These are phyloP conservation scores for Eurosta solidaginis DNA, from an alignment of 1,140 invertebrate genomes.

Conservation along the genomic window DNA sequence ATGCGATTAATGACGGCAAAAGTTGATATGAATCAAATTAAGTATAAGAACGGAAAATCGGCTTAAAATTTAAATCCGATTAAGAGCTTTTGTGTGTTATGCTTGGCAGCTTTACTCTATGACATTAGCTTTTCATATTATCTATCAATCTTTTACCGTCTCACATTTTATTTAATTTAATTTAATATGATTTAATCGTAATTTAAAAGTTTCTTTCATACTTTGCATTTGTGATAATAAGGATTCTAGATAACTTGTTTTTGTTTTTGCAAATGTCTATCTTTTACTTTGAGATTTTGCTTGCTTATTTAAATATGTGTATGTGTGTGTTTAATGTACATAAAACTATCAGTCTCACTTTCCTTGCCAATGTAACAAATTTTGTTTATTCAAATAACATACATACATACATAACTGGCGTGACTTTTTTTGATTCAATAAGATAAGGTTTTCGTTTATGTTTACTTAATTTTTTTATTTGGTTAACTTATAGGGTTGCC, in stretches of 20 bases:
- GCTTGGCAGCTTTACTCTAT: not conserved
- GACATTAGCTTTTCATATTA: not conserved
- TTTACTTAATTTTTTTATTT: not conserved
- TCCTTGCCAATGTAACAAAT: constrained; percentile 48
- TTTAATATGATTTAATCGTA: not conserved
- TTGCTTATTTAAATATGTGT: constrained; percentile 44
- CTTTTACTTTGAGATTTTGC: constrained; percentile 33
- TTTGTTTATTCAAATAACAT: not conserved
- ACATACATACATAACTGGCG: not conserved
- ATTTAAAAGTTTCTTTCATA: not conserved
- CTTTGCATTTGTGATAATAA: not conserved
- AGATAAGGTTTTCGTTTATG: not conserved
- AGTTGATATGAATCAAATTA: not conserved
- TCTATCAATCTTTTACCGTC: not conserved
- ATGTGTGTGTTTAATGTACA: too few relatives aligned
- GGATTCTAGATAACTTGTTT: not conserved
- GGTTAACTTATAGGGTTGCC: not conserved
- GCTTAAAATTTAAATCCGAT: not conserved
- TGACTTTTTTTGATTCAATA: constrained; percentile 1
- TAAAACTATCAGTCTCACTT: constrained; percentile 59
- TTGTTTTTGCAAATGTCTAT: constrained; percentile 32
- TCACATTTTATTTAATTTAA: not conserved
- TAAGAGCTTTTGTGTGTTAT: not conserved
- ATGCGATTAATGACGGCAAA: not conserved
- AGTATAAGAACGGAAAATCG: not conserved